Evolutionary conservation across 2,888 invertebrate species (phyloP), one percentile per base, ranked within the genome.

Genomic region (Dryocosmus kuriphilus): DNA sequence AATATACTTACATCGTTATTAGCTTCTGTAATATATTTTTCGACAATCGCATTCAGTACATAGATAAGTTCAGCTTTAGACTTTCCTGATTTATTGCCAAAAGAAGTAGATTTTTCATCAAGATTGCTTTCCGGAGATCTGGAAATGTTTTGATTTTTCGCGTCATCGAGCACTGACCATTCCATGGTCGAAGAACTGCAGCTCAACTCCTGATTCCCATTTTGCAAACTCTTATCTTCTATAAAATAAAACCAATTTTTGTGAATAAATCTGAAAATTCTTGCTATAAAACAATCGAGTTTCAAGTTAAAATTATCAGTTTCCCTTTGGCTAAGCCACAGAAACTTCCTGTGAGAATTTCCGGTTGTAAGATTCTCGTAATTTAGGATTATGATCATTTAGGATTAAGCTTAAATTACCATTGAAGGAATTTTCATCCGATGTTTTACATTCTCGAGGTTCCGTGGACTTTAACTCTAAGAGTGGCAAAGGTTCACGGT

Each of bases 121-220:
- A 89, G 83, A 79, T 90, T 89, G 41, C 87, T 83, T 30, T 87
- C 85, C 61, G 88, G 83, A 71, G 90, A 88, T 86, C 89, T 86
- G 51, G 90, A 88, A 74, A 89, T 84, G 74, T 86, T 90, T 78
- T 90, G 92, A 88, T 88, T 93, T 89, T 88, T 86, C 65, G 88
- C 80, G 79, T 77, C 85, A 79, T 90, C 90, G 77, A 88, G 81
- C 30, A 86, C 83, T 30, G 88, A 82, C 87, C 88, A 86, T 32
- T 89, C 90, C 82, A 88, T 87, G 76, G 85, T 88, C 46, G 87
- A 87, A 7, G 88, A 84, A 63, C 86, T 86, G 86, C 89, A 88
- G 79, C 84, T 86, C 82, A 89, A 84, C 76, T 94, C 94, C 79
- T 94, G 93, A 65, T 94, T 94, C 76, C 94, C 93, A 61, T 94